These are phyloP conservation scores for Tethya wilhelma DNA, from an alignment of 37 sponge, comb jelly and placozoan genomes.

Conservation along the genomic window DNA sequence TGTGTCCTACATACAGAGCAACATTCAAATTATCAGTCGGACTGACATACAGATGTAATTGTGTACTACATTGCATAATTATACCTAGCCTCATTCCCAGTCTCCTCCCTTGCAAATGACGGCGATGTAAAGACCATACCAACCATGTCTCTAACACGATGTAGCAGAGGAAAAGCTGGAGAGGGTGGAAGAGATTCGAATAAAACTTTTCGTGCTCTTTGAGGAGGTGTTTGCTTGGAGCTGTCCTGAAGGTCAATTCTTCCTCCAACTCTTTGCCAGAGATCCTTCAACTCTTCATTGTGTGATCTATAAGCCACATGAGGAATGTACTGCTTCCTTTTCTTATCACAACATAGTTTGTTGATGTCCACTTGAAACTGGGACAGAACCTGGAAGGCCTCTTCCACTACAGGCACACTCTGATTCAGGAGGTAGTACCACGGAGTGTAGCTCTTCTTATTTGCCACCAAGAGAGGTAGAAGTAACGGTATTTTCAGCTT, in stretches of 20 bases:
- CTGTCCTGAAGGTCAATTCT: neutral
- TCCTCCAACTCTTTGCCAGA: neutral
- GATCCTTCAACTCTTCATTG: neutral
- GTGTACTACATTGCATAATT: too few relatives aligned
- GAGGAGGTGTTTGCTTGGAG: neutral
- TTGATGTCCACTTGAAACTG: slow-evolving; percentile 10
- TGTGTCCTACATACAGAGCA: too few relatives aligned
- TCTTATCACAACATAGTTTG: neutral
- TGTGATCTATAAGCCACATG: neutral
- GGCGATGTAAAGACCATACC: too few relatives aligned
- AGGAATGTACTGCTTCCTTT: neutral
- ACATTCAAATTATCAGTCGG: too few relatives aligned
- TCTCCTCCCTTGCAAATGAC: too few relatives aligned
- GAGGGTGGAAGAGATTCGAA: neutral
- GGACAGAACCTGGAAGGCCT: neutral
- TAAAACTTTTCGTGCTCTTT: neutral
- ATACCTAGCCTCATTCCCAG: too few relatives aligned
- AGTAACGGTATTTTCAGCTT: neutral
- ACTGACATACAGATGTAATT: too few relatives aligned
- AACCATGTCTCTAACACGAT: too few relatives aligned
- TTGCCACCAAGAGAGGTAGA: neutral
- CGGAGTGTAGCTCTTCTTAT: slow-evolving; percentile 2
- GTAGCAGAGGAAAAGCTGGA: neutral
- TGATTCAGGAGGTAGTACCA: slow-evolving; percentile 1
- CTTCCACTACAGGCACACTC: neutral